These are phyloP conservation scores for Lophotriccus pileatus DNA, from an alignment of 2,797 vertebrate genomes.

Conservation along the genomic window DNA sequence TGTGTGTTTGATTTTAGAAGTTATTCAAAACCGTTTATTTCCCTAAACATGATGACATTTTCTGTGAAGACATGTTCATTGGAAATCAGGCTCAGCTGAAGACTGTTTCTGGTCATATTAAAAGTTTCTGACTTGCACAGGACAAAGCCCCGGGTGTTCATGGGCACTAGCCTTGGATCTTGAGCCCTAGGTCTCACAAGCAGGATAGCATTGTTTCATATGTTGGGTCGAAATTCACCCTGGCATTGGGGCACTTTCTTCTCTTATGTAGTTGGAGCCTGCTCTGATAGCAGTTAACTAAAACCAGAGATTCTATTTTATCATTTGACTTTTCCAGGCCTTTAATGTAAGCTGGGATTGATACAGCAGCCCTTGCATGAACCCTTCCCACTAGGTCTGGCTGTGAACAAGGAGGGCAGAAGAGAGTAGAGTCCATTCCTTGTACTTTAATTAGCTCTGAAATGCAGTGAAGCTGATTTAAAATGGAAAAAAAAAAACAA, in stretches of 20 bases:
- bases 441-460: not conserved
- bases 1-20: not conserved
- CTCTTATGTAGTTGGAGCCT: not conserved
- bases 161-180: not conserved
- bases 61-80: not conserved
- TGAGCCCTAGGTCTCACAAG: not conserved
- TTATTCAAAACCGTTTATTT: not conserved
- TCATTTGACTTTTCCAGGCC: not conserved
- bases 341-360: not conserved
- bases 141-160: not conserved
- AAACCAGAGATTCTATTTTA: not conserved
- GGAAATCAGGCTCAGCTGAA: not conserved
- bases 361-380: not conserved
- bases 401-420: not conserved
- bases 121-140: not conserved
- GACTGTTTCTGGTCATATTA: not conserved
- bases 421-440: not conserved
- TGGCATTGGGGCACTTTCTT: not conserved
- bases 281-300: not conserved
- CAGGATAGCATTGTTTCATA: not conserved
- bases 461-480: not conserved
- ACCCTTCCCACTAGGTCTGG: not conserved
- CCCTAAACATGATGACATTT: not conserved
- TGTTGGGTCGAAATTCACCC: not conserved
- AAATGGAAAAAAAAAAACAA: not conserved